Base-by-base conservation (phyloP, 2,888 invertebrate species). In the Euplagia quadripunctaria region DNA sequence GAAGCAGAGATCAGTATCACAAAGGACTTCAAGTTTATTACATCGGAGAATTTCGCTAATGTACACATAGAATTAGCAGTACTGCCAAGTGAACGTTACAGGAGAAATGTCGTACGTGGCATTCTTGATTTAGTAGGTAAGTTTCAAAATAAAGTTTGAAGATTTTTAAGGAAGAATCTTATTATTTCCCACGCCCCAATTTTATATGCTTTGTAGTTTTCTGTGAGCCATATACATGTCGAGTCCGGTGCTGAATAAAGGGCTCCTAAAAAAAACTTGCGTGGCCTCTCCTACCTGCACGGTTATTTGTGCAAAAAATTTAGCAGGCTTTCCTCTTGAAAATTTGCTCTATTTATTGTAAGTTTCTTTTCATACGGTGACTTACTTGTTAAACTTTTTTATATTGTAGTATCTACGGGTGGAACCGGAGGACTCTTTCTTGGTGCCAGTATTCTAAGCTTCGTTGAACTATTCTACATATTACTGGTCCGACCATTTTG, bases 51-150 rank as follows among this genome's bases (percentile, higher is more conserved):
- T 46, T 92, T 87, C 71, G 91, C 96, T 0, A 94, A 92, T 17
- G 96, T 98, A 0, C 96, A 97, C 80, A 94, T 98, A 68, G 96
- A 96, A 12, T 89, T 98, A 49, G 96, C 97, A 7, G 96, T 96
- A 74, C 90, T 97, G 70, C 98, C 98, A 0, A 97, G 96, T 17
- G 97, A 97, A 86, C 94, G 97, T 12, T 98, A 97, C 86, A 97
- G 97, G 82, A 95, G 98, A 76, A 98, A 97, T 86, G 97, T 98
- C 8, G 97, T 98, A 0, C 96, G 97, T 77, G 97, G 97, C 51
- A 96, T 96, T 74, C 90, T 98, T 78, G 98, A 98, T 93, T 94
- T 98, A 89, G 97, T 97, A 1, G 97, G 97, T 97, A 88, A 92
- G 96, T 55, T 61, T 31, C 12, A 11, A 71, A 4, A 69, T 2